These are phyloP conservation scores for Acrossocheilus wenchowensis DNA, from an alignment of 2,797 vertebrate species.

Conservation along the genomic window DNA sequence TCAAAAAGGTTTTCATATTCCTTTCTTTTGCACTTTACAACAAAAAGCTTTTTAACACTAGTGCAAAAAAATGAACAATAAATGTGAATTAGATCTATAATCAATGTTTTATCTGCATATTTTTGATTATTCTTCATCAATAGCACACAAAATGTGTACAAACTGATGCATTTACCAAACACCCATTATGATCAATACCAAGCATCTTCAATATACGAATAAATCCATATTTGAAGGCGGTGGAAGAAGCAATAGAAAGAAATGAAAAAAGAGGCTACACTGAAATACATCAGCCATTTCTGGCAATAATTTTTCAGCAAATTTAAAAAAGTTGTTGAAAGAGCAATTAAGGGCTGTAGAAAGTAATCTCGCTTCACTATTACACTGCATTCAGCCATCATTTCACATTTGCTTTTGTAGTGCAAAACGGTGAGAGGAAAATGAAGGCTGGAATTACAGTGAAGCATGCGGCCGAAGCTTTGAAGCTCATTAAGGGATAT, in stretches of 20 bases:
- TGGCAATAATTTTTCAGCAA: conserved; percentile 14
- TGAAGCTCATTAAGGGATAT: conserved; percentile 53
- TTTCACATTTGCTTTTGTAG: conserved; percentile 36
- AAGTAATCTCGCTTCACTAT: conserved; percentile 11
- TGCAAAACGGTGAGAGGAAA: conserved; percentile 33
- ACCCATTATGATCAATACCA: background rate
- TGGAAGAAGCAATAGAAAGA: background rate
- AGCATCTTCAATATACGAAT: background rate
- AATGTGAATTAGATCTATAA: background rate
- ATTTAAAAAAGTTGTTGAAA: conserved; percentile 27
- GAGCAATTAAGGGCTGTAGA: conserved; percentile 26
- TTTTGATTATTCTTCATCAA: background rate
- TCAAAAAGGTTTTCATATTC: background rate
- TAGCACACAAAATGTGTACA: background rate
- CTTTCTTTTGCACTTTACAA: background rate
- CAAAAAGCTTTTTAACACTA: background rate
- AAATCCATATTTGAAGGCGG: background rate
- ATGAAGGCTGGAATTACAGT: conserved; percentile 36
- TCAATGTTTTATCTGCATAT: background rate
- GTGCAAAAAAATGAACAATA: background rate
- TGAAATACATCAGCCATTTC: background rate
- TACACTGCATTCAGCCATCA: conserved; percentile 23
- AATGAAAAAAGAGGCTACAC: background rate
- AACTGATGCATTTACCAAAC: background rate
- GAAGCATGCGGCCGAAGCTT: conserved; percentile 24